Conservation (phyloP, 2,113 vertebrate species). For the Onychorhynchus coronatus region DNA sequence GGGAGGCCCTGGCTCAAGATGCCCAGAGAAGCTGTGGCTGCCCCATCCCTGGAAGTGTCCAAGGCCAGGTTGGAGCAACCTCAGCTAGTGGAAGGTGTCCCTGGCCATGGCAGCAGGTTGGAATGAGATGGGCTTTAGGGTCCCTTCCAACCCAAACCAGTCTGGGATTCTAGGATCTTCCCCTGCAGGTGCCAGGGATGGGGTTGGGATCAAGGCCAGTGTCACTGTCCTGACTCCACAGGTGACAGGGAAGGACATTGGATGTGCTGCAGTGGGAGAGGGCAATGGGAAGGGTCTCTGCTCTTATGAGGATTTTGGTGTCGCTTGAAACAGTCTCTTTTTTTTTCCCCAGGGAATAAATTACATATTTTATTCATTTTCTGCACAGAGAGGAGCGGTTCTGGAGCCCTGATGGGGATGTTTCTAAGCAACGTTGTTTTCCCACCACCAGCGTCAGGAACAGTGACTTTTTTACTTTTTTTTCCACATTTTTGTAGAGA, state of each 20-base stretch:
- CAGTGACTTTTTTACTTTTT: neutral
- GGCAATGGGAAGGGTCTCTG: neutral
- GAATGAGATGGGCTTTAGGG: accelerated
- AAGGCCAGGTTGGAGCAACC: neutral
- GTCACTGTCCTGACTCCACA: neutral
- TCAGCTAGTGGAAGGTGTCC: neutral
- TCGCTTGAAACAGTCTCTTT: neutral
- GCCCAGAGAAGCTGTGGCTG: neutral
- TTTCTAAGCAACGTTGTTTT: constrained; percentile 68
- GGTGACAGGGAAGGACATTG: accelerated
- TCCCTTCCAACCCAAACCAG: neutral
- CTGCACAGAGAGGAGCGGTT: neutral
- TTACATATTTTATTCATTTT: constrained; percentile 41
- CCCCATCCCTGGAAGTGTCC: neutral
- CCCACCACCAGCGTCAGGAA: constrained; percentile 11
- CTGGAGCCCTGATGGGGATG: constrained; percentile 49
- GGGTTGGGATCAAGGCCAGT: neutral
- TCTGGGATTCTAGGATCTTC: neutral
- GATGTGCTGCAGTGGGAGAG: neutral
- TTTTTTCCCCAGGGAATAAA: neutral
- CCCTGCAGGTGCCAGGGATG: neutral
- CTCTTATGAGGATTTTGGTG: neutral
- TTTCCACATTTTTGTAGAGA: neutral
- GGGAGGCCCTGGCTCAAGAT: neutral
- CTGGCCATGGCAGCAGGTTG: neutral